Conservation (phyloP, 2,797 vertebrate genomes). For the Coregonus ussuriensis region DNA sequence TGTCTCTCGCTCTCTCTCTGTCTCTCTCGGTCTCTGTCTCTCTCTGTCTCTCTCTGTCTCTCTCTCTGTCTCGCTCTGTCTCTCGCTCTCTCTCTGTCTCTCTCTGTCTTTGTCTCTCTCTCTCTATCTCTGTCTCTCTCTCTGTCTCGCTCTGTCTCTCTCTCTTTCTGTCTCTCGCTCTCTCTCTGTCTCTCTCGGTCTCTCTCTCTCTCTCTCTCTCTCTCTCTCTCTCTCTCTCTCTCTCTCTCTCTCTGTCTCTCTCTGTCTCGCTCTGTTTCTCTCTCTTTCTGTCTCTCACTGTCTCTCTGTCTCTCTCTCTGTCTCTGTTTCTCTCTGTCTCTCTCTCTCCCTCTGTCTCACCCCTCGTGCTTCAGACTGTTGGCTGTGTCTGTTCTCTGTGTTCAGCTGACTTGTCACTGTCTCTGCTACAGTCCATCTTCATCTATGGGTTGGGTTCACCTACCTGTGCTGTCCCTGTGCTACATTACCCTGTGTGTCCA, state of each 20-base stretch:
- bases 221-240: background rate
- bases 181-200: background rate
- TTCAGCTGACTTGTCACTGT: constrained; percentile 48
- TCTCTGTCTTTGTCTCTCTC: background rate
- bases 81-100: background rate
- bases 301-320: background rate
- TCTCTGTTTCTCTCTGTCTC: constrained; percentile 2
- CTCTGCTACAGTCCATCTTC: constrained; percentile 45
- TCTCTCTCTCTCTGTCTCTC: constrained; percentile 7
- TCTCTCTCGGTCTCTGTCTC: background rate
- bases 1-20: background rate
- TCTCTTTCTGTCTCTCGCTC: background rate
- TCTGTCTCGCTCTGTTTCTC: background rate
- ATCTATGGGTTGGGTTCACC: constrained; percentile 34
- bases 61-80: background rate
- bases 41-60: background rate
- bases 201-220: background rate
- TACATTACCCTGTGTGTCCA: constrained; percentile 44
- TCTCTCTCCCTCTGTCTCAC: background rate
- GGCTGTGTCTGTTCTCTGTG: constrained; percentile 43
- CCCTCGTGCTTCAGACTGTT: constrained; percentile 9
- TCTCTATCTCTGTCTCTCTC: background rate
- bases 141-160: too few relatives aligned
- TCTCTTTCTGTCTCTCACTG: background rate
- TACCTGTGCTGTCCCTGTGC: constrained; percentile 39